Percentiles rank a stretch among this genome's conserved stretches.
Evolutionary conservation across 2,797 vertebrate genomes (phyloP).

Genomic region (Amniataba percoides): DNA sequence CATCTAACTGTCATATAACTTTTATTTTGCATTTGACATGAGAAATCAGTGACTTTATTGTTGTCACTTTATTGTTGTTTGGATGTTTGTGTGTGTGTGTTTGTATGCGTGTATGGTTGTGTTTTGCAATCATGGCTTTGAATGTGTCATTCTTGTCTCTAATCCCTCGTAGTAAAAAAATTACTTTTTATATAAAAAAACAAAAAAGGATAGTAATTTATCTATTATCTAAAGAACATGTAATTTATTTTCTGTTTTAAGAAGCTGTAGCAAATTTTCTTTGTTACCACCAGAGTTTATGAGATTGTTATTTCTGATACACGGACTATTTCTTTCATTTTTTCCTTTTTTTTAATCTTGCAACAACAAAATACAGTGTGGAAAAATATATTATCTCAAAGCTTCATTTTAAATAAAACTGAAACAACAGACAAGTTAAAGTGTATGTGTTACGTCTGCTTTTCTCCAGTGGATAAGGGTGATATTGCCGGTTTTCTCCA

Average conservation of each 20-base stretch:
- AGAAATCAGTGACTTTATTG: constrained; percentile 37
- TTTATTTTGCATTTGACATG: constrained; percentile 49
- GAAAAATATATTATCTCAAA: constrained; percentile 64
- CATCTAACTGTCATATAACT: constrained; percentile 70
- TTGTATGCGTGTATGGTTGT: constrained; percentile 33
- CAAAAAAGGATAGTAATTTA: constrained; percentile 85
- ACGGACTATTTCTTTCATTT: constrained; percentile 51
- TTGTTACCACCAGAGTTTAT: constrained; percentile 79
- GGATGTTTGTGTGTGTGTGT: constrained; percentile 38
- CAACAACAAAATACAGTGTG: constrained; percentile 62
- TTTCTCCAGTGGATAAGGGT: constrained; percentile 3
- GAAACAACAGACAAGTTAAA: constrained; percentile 49
- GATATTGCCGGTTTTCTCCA: constrained; percentile 45
- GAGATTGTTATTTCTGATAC: constrained; percentile 76
- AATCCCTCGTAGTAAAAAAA: constrained; percentile 72
- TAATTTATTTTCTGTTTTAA: constrained; percentile 87
- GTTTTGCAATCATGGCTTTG: constrained; percentile 42
- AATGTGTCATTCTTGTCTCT: constrained; percentile 72
- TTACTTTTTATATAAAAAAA: constrained; percentile 77
- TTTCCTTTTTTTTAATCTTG: constrained; percentile 53
- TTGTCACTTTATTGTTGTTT: constrained; percentile 4
- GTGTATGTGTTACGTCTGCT: constrained; percentile 17
- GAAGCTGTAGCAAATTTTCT: constrained; percentile 73
- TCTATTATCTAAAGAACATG: constrained; percentile 82
- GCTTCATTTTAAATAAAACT: constrained; percentile 82